phyloP scores from a whole-genome alignment of 2,797 vertebrate genomes.

The Dendrocincla fuliginosa region DNA sequence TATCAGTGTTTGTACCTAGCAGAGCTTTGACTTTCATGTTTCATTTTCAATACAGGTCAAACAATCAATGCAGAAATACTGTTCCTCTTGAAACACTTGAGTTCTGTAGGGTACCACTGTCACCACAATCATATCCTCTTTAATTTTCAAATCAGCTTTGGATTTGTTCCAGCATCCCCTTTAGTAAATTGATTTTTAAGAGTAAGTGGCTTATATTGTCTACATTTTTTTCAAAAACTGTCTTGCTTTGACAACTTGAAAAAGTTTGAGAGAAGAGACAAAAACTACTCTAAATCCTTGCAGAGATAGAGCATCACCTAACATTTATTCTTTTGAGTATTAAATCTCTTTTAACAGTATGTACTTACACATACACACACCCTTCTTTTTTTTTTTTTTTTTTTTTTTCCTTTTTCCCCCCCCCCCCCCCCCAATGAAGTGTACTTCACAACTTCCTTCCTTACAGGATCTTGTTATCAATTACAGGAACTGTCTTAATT shows the following conservation, averaged over 20 bases:
- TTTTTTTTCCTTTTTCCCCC: not conserved
- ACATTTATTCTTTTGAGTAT: not conserved
- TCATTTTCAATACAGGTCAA: conserved; percentile 66
- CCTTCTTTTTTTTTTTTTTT: not conserved
- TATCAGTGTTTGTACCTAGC: conserved; percentile 55
- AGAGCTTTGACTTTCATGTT: conserved; percentile 66
- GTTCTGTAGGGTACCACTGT: conserved; percentile 13
- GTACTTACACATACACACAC: not conserved
- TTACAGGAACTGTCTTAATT: not conserved
- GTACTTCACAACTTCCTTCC: not conserved
- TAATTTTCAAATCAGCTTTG: conserved; percentile 72
- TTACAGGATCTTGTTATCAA: not conserved
- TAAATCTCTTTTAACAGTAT: not conserved
- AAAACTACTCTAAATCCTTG: not conserved
- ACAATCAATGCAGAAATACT: conserved; percentile 42
- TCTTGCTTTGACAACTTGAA: not conserved
- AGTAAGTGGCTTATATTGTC: conserved; percentile 50
- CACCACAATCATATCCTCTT: conserved; percentile 28
- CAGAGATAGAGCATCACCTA: not conserved
- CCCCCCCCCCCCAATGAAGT: not conserved
- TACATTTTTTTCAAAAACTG: conserved; percentile 6
- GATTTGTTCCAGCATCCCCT: conserved; percentile 48
- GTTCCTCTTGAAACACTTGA: conserved; percentile 36
- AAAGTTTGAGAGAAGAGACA: not conserved
- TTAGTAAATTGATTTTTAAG: conserved; percentile 70